Conservation (phyloP, 1,140 invertebrate species). For the Solenopsis invicta region DNA sequence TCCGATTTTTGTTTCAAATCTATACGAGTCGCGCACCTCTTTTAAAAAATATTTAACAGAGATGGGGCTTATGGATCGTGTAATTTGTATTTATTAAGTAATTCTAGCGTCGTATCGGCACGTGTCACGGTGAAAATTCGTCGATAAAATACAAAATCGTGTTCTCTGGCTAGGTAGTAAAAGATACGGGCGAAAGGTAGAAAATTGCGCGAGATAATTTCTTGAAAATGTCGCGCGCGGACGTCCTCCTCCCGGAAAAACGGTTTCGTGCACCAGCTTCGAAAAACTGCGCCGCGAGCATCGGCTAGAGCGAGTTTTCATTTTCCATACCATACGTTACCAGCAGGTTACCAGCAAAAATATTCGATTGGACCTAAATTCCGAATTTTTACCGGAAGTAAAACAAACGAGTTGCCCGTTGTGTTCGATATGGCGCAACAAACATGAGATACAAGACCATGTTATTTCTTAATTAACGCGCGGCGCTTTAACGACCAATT, state of each 20-base stretch:
- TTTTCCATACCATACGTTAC: constrained; percentile 45
- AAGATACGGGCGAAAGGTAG: constrained; percentile 39
- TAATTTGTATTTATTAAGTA: constrained; percentile 4
- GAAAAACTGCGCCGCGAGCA: constrained; percentile 28
- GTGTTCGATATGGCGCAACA: background rate
- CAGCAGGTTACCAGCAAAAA: constrained; percentile 30
- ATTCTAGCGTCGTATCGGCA: constrained; percentile 4
- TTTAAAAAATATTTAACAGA: constrained; percentile 15
- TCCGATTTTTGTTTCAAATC: background rate
- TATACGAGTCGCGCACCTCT: background rate
- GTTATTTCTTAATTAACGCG: constrained; percentile 13
- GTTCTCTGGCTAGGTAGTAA: constrained; percentile 37
- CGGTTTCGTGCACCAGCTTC: constrained; percentile 17
- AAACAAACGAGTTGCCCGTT: background rate
- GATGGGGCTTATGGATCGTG: background rate
- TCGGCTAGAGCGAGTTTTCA: constrained; percentile 32
- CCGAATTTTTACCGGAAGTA: background rate
- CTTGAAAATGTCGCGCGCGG: constrained; percentile 48
- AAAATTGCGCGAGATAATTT: constrained; percentile 58
- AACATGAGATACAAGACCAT: background rate
- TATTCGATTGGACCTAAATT: constrained; percentile 35
- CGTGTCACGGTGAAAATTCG: constrained; percentile 17
- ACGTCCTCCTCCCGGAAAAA: constrained; percentile 11
- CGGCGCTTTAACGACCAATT: background rate
- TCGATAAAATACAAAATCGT: constrained; percentile 46